Evolutionary conservation across 2,888 invertebrate species (phyloP), one percentile per base, ranked within the genome.

Genomic region (Cryptus armator): DNA sequence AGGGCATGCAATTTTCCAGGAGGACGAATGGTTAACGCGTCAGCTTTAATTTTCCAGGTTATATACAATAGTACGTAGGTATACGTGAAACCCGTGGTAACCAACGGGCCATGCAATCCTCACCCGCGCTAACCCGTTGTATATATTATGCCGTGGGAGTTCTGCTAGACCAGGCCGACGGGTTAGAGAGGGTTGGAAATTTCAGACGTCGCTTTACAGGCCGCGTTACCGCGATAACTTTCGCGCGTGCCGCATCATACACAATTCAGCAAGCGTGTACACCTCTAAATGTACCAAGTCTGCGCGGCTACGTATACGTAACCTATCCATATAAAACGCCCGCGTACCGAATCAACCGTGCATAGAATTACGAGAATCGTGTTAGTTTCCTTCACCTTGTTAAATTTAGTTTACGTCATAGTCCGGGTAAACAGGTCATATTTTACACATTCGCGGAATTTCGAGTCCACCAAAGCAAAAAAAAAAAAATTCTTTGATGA

Each of bases 231-330:
- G 72, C 80, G 80, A 80, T 80, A 72, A 80, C 53, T 80, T 80
- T 80, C 53, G 72, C 71, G 71, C 80, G 80, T 79, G 79, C 79
- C 71, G 71, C 71, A 78, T 78, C 79, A 71, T 71, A 71, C 79
- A 71, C 79, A 71, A 79, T 79, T 79, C 71, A 79, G 62, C 79
- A 48, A 44, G 71, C 24, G 71, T n/a, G 71, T n/a, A 16, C 16
- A 43, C 64, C 64, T 37, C 16, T 4, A 32, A 59, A 24, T 59
- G 59, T 59, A 59, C 14, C 32, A n/a, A 24, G 46, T 37, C 62
- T 51, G n/a, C n/a, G 43, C 12, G 10, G 19, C 56, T 62, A 62
- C 19, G 10, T 74, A 74, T 62, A 74, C 62, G 56, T 74, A 62
- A 46, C 62, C 48, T 62, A 74, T 74, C 43, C 71, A 24, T 56